These are phyloP conservation scores for Drosophila neocordata DNA, from an alignment of 1,140 invertebrate species.

Conservation along the genomic window DNA sequence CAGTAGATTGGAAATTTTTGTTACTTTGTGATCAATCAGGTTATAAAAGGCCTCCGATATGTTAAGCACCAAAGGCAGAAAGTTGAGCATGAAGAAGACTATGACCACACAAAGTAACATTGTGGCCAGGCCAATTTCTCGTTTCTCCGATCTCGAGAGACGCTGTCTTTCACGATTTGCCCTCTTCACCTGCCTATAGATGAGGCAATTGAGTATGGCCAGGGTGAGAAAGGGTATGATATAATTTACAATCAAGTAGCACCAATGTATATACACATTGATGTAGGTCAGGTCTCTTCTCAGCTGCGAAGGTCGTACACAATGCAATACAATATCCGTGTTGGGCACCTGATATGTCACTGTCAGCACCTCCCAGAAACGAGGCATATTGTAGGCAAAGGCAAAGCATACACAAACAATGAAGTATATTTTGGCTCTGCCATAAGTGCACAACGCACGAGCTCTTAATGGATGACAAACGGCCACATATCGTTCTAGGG, in stretches of 20 bases:
- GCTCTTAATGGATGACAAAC: conserved; percentile 97
- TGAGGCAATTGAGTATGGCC: conserved; percentile 93
- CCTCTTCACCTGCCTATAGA: conserved; percentile 92
- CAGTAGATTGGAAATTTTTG: conserved; percentile 94
- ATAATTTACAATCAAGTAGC: conserved; percentile 96
- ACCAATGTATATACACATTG: conserved; percentile 94
- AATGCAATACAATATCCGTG: conserved; percentile 85
- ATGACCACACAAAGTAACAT: conserved; percentile 97
- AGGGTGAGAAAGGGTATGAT: conserved; percentile 93
- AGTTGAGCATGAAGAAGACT: conserved; percentile 97
- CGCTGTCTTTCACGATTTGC: conserved; percentile 92
- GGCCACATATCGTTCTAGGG: conserved; percentile 97
- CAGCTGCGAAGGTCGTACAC: conserved; percentile 87
- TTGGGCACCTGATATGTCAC: conserved; percentile 50
- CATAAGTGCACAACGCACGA: conserved; percentile 94
- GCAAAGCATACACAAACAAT: conserved; percentile 92
- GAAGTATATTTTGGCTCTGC: conserved; percentile 93
- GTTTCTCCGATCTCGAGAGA: conserved; percentile 90
- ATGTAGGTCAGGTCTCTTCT: conserved; percentile 90
- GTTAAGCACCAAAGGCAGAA: conserved; percentile 94
- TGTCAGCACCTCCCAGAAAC: conserved; percentile 87
- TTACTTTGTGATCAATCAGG: conserved; percentile 88
- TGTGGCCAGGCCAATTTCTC: conserved; percentile 94
- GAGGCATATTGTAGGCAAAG: conserved; percentile 93
- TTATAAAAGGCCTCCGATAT: conserved; percentile 91